A percentile compares a stretch with the other conserved stretches of the same genome.
These are phyloP conservation scores for Machimus atricapillus DNA, from an alignment of 2,888 invertebrate species.

Conservation along the genomic window DNA sequence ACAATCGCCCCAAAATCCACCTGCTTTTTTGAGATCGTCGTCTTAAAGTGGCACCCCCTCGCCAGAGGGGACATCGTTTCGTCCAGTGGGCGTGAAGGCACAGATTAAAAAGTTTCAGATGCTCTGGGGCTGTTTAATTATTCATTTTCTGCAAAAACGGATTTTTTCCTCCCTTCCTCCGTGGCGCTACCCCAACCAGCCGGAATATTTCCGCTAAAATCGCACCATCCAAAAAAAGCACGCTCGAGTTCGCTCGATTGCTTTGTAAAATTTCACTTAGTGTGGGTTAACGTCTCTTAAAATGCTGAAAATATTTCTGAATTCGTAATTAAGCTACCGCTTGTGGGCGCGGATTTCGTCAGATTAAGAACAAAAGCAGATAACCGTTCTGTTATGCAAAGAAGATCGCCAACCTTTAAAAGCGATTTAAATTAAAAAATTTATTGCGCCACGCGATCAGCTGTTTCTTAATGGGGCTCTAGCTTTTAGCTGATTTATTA, in stretches of 20 bases:
- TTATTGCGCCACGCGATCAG: not conserved
- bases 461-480: not conserved
- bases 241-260: not conserved
- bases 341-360: not conserved
- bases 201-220: not conserved
- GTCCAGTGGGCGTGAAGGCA: not conserved
- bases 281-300: not conserved
- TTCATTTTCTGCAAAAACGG: not conserved
- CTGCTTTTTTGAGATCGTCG: not conserved
- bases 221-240: not conserved
- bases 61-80: not conserved
- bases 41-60: not conserved
- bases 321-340: not conserved
- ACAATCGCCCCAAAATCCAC: not conserved
- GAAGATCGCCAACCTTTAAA: not conserved
- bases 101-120: not conserved
- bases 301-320: not conserved
- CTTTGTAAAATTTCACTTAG: not conserved
- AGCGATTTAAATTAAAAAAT: not conserved
- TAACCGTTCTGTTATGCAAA: not conserved
- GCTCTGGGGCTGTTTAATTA: not conserved
- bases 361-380: not conserved
- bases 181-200: not conserved
- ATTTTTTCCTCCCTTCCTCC: not conserved
- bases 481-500: too few relatives aligned